Percentiles rank a stretch among this genome's conserved stretches.
Conservation (phyloP, 2,888 invertebrate genomes). For the Carcina quercana region DNA sequence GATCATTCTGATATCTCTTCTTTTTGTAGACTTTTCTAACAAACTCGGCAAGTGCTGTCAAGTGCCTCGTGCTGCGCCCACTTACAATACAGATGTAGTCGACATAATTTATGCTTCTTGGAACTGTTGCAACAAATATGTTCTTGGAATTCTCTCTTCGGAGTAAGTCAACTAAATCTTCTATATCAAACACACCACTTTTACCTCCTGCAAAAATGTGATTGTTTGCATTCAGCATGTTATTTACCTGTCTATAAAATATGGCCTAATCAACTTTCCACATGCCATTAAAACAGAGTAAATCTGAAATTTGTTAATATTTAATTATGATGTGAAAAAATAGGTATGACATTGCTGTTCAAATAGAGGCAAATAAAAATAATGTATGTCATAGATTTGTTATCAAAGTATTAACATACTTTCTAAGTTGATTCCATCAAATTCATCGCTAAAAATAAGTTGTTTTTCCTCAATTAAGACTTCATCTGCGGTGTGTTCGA, state of each 20-base stretch:
- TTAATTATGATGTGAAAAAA: too few species aligned
- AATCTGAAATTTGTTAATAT: not conserved
- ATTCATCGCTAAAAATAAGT: constrained; percentile 71
- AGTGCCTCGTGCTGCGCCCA: constrained; percentile 82
- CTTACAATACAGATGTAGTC: constrained; percentile 89
- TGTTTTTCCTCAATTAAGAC: constrained; percentile 34
- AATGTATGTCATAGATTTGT: too few species aligned
- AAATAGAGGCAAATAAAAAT: not conserved
- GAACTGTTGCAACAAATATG: constrained; percentile 86
- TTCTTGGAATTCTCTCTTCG: constrained; percentile 84
- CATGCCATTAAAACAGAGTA: too few species aligned
- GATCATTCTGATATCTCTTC: constrained; percentile 77
- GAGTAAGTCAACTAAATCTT: constrained; percentile 86
- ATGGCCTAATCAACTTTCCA: too few species aligned
- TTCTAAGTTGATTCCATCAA: constrained; percentile 74
- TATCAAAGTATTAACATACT: constrained; percentile 60
- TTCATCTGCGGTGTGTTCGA: constrained; percentile 85
- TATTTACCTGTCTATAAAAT: too few species aligned
- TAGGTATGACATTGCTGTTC: too few species aligned
- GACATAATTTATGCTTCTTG: constrained; percentile 84
- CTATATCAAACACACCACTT: constrained; percentile 90
- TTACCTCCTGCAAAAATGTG: constrained; percentile 80
- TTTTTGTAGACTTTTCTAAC: constrained; percentile 84
- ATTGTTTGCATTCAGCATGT: not conserved
- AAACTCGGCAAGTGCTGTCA: constrained; percentile 83